Conservation (phyloP, 2,888 invertebrate species). For the Rhodophaea formosa region DNA sequence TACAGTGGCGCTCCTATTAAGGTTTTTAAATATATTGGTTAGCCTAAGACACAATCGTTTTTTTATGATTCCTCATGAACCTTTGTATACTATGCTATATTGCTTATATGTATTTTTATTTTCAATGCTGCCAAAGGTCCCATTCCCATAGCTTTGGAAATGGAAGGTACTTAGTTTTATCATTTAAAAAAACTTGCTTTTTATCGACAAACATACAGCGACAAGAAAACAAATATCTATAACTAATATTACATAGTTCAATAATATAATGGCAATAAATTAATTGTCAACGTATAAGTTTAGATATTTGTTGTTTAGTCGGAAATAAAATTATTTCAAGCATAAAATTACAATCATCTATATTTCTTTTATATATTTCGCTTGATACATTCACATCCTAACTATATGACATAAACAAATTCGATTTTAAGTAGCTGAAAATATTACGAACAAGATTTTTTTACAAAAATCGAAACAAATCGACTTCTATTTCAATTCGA, state of each 20-base stretch:
- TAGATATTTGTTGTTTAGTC: background rate
- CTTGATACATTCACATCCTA: too few relatives aligned
- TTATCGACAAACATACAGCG: conserved; percentile 1
- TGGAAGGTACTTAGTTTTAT: conserved; percentile 72
- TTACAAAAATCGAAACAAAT: too few relatives aligned
- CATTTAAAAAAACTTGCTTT: conserved; percentile 28
- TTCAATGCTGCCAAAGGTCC: conserved; percentile 77
- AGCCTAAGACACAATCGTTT: background rate
- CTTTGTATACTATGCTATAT: conserved; percentile 44
- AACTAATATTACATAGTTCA: too few relatives aligned
- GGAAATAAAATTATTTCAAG: background rate
- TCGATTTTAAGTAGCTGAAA: too few relatives aligned
- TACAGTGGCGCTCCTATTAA: too few relatives aligned
- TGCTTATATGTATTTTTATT: conserved; percentile 69
- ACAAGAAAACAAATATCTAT: background rate
- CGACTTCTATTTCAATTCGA: too few relatives aligned
- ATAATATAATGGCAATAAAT: too few relatives aligned
- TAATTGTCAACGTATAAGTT: background rate
- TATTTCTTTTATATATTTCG: too few relatives aligned
- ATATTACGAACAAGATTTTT: too few relatives aligned
- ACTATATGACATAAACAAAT: too few relatives aligned
- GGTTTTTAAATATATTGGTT: too few relatives aligned
- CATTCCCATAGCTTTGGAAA: conserved; percentile 81
- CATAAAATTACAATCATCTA: too few relatives aligned
- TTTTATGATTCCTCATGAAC: conserved; percentile 26